Base-by-base conservation (phyloP, 2,888 invertebrate species). In the Catocala fraxini region DNA sequence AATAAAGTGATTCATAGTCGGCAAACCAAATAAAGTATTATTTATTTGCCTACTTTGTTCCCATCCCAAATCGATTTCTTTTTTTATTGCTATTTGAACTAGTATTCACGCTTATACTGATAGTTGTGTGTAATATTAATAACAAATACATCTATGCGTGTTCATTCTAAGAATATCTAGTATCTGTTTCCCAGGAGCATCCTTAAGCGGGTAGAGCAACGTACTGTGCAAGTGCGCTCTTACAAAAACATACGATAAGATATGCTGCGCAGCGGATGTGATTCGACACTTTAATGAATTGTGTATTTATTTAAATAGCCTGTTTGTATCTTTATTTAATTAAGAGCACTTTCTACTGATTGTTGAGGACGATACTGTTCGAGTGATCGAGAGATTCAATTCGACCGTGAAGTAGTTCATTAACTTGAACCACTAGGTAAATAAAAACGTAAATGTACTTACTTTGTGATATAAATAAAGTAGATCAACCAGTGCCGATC, bases 231-330 rank as follows among this genome's bases (percentile, higher is more conserved):
- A 46, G 56, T 48, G 34, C 52, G 33, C 56, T 34, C 59, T 70
- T 75, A 74, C 70, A 75, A 75, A 72, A 78, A 77, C 77, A 77
- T 63, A 72, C 59, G 77, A 78, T 78, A 80, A 75, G 72, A 73
- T 72, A 75, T 55, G 58, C 58, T 13, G 53, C 49, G 11, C 54
- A 45, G 55, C 75, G 78, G 80, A 77, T 79, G 68, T 70, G 67
- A 71, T 77, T 68, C 70, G 66, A 74, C 59, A 68, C 56, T 72
- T 68, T 67, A 74, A 71, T 71, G 46, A 74, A 67, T 58, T 59
- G 53, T 61, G 39, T 65, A 63, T 70, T 70, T 75, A 71, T 68
- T 63, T 54, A 65, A 63, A 66, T 70, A 55, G 57, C 59, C 53
- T 65, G 64, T 51, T 63, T 62, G 42, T 52, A 51, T 70, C 34